Conservation (phyloP, 64 coral and sea anemone species). For the Stichodactyla mertensii region DNA sequence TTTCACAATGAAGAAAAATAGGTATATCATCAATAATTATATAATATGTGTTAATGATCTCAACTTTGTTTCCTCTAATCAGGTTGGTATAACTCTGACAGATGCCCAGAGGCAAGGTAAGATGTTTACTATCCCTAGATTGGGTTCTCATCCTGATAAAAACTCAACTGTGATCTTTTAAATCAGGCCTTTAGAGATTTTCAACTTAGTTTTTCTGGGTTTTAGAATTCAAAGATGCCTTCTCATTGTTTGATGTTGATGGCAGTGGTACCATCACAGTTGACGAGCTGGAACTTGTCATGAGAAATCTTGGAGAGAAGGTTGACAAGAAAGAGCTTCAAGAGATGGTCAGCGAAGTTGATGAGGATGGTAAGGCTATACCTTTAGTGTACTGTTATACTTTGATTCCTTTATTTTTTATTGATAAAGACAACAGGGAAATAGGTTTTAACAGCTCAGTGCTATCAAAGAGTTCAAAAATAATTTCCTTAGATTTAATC, state of each 20-base stretch:
- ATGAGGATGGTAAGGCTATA: conserved; percentile 4
- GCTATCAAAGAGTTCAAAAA: no score
- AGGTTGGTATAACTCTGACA: background rate
- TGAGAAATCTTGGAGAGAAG: conserved; percentile 31
- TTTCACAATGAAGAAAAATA: no score
- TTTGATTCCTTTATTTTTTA: background rate
- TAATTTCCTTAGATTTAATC: no score
- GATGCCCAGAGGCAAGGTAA: background rate
- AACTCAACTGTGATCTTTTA: no score
- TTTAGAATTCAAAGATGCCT: conserved; percentile 37
- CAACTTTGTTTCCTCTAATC: background rate
- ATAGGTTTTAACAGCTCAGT: no score
- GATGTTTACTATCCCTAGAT: background rate
- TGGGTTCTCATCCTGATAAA: no score
- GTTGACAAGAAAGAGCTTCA: conserved; percentile 18
- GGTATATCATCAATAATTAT: no score
- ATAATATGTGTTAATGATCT: no score
- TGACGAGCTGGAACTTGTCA: conserved; percentile 16
- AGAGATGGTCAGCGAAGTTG: conserved; percentile 32
- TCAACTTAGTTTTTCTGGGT: background rate
- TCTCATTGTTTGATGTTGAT: conserved; percentile 19
- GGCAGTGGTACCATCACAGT: conserved; percentile 31
- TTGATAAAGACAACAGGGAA: background rate
- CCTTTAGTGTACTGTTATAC: no score
- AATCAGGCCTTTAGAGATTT: no score